Evolutionary conservation across 2,888 invertebrate species (phyloP).

Genomic region (Volucella bombylans): DNA sequence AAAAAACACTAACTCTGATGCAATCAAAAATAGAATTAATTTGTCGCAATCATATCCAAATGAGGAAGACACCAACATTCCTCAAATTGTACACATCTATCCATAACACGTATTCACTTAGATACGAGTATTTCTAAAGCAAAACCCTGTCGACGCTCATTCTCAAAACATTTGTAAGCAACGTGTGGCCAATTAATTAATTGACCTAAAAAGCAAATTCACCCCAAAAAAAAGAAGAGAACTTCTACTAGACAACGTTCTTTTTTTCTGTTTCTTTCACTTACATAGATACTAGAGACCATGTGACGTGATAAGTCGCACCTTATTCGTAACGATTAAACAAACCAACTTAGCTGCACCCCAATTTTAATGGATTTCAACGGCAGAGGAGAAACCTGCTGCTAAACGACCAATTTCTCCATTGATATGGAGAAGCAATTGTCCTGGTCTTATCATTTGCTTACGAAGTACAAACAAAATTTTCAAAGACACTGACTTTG

Average conservation of each 20-base stretch:
- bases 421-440: background rate
- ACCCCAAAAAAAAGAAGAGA: conserved; percentile 9
- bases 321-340: conserved; percentile 71
- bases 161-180: background rate
- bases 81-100: background rate
- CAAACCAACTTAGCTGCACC: conserved; percentile 49
- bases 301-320: conserved; percentile 56
- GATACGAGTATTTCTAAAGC: background rate
- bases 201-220: conserved; percentile 27
- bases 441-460: conserved; percentile 27
- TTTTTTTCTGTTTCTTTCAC: background rate
- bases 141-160: background rate
- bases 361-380: conserved; percentile 6
- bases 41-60: background rate
- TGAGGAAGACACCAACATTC: conserved; percentile 1
- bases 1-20: no score
- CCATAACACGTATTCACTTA: background rate
- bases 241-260: background rate
- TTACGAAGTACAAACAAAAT: background rate
- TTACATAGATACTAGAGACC: background rate
- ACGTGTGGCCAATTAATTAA: conserved; percentile 36
- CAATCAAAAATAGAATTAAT: no score
- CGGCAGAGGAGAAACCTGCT: conserved; percentile 3
- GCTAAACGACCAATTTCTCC: background rate
- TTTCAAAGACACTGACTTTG: conserved; percentile 23